Evolutionary conservation across 2,113 vertebrate species (phyloP).

Genomic region (Dasyurus viverrinus): DNA sequence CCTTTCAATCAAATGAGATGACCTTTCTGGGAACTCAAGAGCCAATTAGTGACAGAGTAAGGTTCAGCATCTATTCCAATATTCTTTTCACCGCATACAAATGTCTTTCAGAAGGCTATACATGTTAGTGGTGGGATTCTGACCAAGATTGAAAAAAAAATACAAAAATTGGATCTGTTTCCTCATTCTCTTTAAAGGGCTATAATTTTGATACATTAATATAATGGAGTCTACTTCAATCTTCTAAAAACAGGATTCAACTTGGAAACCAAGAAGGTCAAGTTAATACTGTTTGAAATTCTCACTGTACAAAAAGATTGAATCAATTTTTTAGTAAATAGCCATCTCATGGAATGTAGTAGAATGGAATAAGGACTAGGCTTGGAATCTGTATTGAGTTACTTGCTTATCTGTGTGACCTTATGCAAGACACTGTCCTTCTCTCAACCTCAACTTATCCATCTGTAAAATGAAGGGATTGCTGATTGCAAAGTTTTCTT

Average conservation of each 20-base stretch:
- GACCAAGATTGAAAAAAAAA: background rate
- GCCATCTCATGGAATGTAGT: background rate
- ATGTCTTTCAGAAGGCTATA: background rate
- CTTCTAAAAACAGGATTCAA: background rate
- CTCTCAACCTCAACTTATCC: background rate
- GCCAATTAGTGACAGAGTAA: background rate
- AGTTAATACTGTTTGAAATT: background rate
- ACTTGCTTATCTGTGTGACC: background rate
- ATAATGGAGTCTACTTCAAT: background rate
- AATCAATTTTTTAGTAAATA: background rate
- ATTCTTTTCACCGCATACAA: background rate
- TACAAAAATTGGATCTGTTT: background rate
- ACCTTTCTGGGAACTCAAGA: background rate
- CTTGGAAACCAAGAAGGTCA: background rate
- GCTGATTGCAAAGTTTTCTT: background rate
- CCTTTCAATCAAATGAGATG: background rate
- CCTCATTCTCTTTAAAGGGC: conserved; percentile 1
- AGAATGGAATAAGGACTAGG: background rate
- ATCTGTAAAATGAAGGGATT: background rate
- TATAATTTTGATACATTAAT: background rate
- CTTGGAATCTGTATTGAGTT: background rate
- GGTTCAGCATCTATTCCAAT: background rate
- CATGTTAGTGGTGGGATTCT: background rate
- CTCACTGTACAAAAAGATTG: background rate
- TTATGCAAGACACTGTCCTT: background rate